These are phyloP conservation scores for Bombus confusus DNA, from an alignment of 1,140 invertebrate species.

Conservation along the genomic window DNA sequence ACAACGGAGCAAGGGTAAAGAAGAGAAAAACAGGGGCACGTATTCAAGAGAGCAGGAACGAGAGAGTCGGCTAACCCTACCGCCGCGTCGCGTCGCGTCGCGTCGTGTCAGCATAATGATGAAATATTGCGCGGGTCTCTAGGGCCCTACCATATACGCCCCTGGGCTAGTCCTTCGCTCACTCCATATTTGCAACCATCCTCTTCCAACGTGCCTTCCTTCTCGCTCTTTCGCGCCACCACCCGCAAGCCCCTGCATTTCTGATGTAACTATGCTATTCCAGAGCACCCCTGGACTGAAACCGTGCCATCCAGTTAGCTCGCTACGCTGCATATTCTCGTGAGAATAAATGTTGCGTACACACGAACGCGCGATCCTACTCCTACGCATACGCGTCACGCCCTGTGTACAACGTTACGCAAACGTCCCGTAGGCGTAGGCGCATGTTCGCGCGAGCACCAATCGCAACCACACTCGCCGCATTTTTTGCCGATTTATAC, in stretches of 20 bases:
- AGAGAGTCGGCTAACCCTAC: slow-evolving; percentile 73
- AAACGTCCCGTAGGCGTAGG: slow-evolving; percentile 37
- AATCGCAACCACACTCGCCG: slow-evolving; percentile 5
- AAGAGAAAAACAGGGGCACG: slow-evolving; percentile 5
- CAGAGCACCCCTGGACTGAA: slow-evolving; percentile 64
- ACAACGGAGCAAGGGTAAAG: slow-evolving; percentile 9
- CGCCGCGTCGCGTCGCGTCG: neutral
- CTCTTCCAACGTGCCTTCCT: slow-evolving; percentile 68
- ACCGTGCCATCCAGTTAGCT: slow-evolving; percentile 68
- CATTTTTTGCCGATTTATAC: slow-evolving; percentile 8
- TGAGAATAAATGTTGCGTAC: slow-evolving; percentile 65
- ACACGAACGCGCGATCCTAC: slow-evolving; percentile 30
- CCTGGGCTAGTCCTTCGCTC: slow-evolving; percentile 67
- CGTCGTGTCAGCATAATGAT: slow-evolving; percentile 82
- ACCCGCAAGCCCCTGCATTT: slow-evolving; percentile 69
- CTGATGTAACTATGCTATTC: slow-evolving; percentile 74
- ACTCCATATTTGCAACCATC: slow-evolving; percentile 74
- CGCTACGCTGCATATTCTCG: slow-evolving; percentile 60
- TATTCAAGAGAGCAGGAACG: neutral
- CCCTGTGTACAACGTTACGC: slow-evolving; percentile 10
- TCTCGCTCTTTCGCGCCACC: slow-evolving; percentile 52
- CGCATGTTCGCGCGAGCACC: slow-evolving; percentile 22
- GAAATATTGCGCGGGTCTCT: slow-evolving; percentile 81
- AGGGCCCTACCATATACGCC: slow-evolving; percentile 67
- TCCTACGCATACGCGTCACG: slow-evolving; percentile 32